These are phyloP conservation scores for Chaetura pelagica DNA, from an alignment of 2,113 vertebrate genomes.

Conservation along the genomic window DNA sequence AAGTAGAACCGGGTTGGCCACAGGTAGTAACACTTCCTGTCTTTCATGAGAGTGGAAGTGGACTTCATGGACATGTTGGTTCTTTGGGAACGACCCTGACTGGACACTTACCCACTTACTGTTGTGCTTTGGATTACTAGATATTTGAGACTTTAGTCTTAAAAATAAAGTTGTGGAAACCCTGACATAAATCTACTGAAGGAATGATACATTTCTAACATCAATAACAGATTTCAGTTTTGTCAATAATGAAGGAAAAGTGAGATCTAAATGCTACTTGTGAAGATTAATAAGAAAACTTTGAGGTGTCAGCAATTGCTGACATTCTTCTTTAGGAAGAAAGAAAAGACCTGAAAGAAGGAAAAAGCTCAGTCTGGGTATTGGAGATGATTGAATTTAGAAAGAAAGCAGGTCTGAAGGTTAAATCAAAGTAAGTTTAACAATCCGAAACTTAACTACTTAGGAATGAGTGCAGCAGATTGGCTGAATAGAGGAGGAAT, in stretches of 20 bases:
- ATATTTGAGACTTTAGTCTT: background rate
- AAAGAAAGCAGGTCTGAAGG: background rate
- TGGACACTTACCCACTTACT: background rate
- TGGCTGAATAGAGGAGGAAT: background rate
- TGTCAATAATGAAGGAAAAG: background rate
- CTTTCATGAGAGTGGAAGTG: background rate
- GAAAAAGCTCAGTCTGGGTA: background rate
- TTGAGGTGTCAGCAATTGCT: background rate
- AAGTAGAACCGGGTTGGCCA: background rate
- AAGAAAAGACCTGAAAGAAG: background rate
- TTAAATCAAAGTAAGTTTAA: background rate
- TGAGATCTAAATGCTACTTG: background rate
- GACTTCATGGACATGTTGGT: background rate
- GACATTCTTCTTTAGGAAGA: background rate
- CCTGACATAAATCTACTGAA: background rate
- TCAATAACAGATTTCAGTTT: background rate
- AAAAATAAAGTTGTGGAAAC: background rate
- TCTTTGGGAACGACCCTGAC: background rate
- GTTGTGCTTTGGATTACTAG: background rate
- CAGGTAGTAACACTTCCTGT: fast-evolving
- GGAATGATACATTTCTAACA: background rate
- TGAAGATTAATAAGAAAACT: background rate
- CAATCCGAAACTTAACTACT: background rate
- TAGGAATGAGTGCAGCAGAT: background rate
- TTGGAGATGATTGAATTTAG: background rate